A percentile compares a stretch with the other conserved stretches of the same genome.
These are phyloP conservation scores for Marcusenius ussheri DNA, from an alignment of 2,113 vertebrate genomes.

Conservation along the genomic window DNA sequence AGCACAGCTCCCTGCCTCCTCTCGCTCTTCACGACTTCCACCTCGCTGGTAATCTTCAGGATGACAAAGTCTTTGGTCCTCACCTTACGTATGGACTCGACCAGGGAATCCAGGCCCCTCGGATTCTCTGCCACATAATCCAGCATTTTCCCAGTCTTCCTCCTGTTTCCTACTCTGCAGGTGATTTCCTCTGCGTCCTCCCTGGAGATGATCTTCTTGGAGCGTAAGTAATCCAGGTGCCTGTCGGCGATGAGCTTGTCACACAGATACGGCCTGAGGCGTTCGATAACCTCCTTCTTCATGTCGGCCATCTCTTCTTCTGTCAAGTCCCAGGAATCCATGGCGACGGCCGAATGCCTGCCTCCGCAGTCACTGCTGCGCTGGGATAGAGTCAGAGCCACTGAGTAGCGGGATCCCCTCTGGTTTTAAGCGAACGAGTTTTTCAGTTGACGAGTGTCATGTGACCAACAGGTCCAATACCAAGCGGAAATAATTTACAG, in stretches of 20 bases:
- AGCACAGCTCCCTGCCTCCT: background rate
- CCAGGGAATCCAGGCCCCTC: constrained; percentile 65
- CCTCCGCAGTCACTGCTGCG: background rate
- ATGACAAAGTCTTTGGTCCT: constrained; percentile 70
- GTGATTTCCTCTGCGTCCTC: constrained; percentile 75
- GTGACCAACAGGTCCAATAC: background rate
- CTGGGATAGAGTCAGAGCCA: background rate
- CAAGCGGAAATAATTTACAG: background rate
- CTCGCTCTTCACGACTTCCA: constrained; percentile 52
- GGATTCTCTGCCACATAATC: constrained; percentile 74
- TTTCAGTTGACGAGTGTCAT: background rate
- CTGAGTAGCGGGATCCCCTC: background rate
- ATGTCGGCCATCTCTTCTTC: constrained; percentile 13
- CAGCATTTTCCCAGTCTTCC: constrained; percentile 68
- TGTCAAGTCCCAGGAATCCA: background rate
- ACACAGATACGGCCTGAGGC: constrained; percentile 68
- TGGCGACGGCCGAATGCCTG: background rate
- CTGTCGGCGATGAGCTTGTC: constrained; percentile 73
- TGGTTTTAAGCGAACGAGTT: background rate
- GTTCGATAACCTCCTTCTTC: constrained; percentile 58
- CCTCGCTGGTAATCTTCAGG: constrained; percentile 68
- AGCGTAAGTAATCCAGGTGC: constrained; percentile 71
- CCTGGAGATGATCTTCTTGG: constrained; percentile 69
- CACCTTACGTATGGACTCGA: constrained; percentile 66
- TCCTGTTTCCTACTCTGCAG: constrained; percentile 63